Evolutionary conservation across 2,888 invertebrate species (phyloP), one percentile per base, ranked within the genome.

Genomic region (Caenorhabditis imperialis): DNA sequence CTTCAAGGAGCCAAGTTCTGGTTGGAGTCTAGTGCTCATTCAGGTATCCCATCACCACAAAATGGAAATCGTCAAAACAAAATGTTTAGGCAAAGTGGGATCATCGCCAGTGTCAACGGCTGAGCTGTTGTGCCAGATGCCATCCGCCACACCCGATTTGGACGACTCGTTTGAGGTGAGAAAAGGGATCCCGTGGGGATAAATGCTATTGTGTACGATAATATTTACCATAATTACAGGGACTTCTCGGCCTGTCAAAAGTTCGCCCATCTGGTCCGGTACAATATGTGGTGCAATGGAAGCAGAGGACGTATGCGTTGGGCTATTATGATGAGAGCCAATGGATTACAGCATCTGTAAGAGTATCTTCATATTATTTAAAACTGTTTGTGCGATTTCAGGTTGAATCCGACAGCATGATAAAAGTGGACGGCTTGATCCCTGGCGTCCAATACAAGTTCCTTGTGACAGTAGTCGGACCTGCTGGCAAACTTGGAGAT

Each of bases 371-470:
- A 27, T 30, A 40, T 18, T 3, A 27, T 12, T 8, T 2, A 16
- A n/a, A 20, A 22, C 12, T 16, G 23, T 40, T 16, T 27, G 8
- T 30, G 5, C 40, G 12, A 38, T 74, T 84, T 45, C 70, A 84
- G 84, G 80, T 85, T n/a, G 86, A 86, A 63, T 62, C 79, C 1
- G 70, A 69, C 22, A 75, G 58, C 18, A 65, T 78, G 16, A 78
- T 86, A 73, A 73, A 76, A 23, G 85, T 83, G 1, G 84, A 85
- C 27, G 85, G 84, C 16, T 61, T 86, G 44, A 80, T 85, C 22
- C 83, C 86, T n/a, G 86, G 86, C 10, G 77, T 83, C 7, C 82
- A 83, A 47, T 86, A 86, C 75, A 82, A 80, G 25, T 86, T 86
- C 71, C 63, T 80, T 38, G 60, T 85, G 30, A 84, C 85, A 5